Conservation (phyloP, 2,113 vertebrate species). For the Bostrychus sinensis region DNA sequence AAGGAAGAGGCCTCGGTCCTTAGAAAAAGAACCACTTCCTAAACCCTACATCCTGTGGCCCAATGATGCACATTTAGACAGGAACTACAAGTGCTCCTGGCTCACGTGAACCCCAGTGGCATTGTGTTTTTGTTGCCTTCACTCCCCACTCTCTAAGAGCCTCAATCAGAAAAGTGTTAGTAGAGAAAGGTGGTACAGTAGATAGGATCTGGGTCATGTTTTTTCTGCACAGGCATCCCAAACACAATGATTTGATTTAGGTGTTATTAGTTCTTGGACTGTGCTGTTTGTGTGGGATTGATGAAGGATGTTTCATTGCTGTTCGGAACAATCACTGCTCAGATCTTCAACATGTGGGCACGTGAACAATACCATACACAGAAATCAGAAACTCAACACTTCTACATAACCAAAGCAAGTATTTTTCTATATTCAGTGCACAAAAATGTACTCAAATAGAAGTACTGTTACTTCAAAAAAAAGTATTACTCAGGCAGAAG, state of each 20-base stretch:
- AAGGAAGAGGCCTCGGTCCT: slow-evolving; percentile 73
- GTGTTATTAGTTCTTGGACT: slow-evolving; percentile 16
- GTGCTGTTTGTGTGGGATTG: slow-evolving; percentile 35
- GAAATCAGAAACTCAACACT: slow-evolving; percentile 15
- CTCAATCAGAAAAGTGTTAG: slow-evolving; percentile 47
- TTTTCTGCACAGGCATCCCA: not conserved
- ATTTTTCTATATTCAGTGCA: too few species aligned
- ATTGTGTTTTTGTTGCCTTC: slow-evolving; percentile 30
- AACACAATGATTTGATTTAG: slow-evolving; percentile 19
- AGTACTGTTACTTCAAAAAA: too few species aligned
- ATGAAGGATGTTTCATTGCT: slow-evolving; percentile 48
- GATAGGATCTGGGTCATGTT: slow-evolving; percentile 6
- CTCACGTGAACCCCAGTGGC: slow-evolving; percentile 35
- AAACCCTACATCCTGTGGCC: slow-evolving; percentile 62
- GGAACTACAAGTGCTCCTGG: slow-evolving; percentile 31
- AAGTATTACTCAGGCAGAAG: too few species aligned
- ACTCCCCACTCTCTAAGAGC: not conserved
- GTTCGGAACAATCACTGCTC: slow-evolving; percentile 45
- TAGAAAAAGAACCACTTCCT: slow-evolving; percentile 69
- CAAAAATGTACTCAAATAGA: too few species aligned
- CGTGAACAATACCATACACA: slow-evolving; percentile 28
- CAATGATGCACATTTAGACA: slow-evolving; percentile 50
- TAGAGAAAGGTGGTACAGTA: slow-evolving; percentile 4
- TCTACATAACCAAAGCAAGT: slow-evolving; percentile 2
- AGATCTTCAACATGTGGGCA: slow-evolving; percentile 43